These are phyloP conservation scores for Carposina sasakii DNA, from an alignment of 1,140 invertebrate genomes.

Conservation along the genomic window DNA sequence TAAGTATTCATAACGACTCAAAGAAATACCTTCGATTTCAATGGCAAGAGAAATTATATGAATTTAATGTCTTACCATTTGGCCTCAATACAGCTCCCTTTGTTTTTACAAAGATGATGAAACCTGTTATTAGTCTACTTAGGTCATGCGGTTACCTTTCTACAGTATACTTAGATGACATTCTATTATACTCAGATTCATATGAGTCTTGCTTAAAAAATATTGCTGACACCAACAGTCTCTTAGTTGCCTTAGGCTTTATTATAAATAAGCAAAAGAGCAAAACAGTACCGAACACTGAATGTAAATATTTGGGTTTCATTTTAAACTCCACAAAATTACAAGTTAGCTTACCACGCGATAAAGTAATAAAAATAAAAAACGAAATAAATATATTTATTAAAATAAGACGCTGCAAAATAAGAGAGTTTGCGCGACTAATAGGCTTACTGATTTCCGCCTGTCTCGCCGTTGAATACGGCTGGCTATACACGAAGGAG, in stretches of 20 bases:
- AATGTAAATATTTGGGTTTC: constrained; percentile 2
- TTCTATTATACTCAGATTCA: constrained; percentile 12
- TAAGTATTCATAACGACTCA: background rate
- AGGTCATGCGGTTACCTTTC: constrained; percentile 6
- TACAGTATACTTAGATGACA: constrained; percentile 17
- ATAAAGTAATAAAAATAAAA: background rate
- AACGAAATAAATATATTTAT: background rate
- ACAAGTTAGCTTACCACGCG: background rate
- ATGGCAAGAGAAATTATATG: constrained; percentile 6
- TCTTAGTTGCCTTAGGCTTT: constrained; percentile 3
- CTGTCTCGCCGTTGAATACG: constrained; percentile 9
- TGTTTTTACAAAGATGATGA: constrained; percentile 13
- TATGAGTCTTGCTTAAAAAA: constrained; percentile 9
- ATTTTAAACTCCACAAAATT: constrained; percentile 7
- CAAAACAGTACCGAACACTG: background rate
- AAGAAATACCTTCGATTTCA: constrained; percentile 18
- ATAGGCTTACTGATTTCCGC: constrained; percentile 6
- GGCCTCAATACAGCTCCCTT: background rate
- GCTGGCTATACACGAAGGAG: constrained; percentile 11
- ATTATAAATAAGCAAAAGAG: constrained; percentile 10
- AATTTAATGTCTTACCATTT: constrained; percentile 3
- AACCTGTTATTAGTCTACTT: constrained; percentile 6
- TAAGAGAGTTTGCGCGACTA: constrained; percentile 8
- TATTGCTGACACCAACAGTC: background rate
- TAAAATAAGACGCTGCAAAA: constrained; percentile 8